Evolutionary conservation across 2,888 invertebrate genomes (phyloP).

Genomic region (Chaitophorus viminalis): DNA sequence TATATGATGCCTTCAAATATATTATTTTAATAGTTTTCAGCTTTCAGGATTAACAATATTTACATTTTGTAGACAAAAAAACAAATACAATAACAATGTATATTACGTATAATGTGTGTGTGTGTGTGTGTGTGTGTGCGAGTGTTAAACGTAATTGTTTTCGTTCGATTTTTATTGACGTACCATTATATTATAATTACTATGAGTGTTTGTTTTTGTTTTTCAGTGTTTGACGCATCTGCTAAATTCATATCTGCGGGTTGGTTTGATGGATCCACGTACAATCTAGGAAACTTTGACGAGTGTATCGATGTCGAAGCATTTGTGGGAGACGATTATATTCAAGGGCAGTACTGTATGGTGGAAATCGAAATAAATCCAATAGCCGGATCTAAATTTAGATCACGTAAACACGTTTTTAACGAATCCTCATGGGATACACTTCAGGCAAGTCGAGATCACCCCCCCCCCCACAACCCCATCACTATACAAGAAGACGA

Average conservation of each 20-base stretch:
- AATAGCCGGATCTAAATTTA: constrained; percentile 13
- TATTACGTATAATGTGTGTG: not conserved
- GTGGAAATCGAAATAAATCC: constrained; percentile 64
- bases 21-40: too few species aligned
- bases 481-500: too few species aligned
- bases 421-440: constrained; percentile 55
- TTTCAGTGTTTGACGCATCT: constrained; percentile 63
- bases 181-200: not conserved
- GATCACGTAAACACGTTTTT: constrained; percentile 19
- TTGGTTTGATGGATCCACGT: constrained; percentile 62
- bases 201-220: not conserved
- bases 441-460: constrained; percentile 21
- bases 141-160: too few species aligned
- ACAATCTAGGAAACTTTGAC: constrained; percentile 63
- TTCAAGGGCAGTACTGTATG: constrained; percentile 64
- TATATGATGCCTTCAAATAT: too few species aligned
- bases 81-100: not conserved
- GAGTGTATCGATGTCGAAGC: constrained; percentile 60
- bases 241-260: constrained; percentile 62
- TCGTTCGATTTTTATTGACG: not conserved
- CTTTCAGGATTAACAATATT: not conserved
- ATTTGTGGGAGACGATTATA: constrained; percentile 12
- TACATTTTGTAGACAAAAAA: not conserved
- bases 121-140: too few species aligned
- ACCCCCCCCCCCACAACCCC: too few species aligned